Conservation (phyloP, 1,140 invertebrate species). For the Macrosteles quadrilineatus region DNA sequence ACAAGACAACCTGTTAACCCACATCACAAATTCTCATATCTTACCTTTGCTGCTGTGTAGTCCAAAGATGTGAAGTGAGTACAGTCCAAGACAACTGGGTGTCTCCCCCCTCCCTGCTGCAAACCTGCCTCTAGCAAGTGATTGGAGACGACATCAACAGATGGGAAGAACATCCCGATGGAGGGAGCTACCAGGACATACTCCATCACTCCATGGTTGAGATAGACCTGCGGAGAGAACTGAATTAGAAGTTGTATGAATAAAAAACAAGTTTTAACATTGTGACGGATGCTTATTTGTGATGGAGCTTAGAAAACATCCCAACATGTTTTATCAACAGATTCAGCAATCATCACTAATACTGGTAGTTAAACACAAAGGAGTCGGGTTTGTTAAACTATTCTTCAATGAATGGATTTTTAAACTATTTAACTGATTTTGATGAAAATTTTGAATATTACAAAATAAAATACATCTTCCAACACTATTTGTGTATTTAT, state of each 20-base stretch:
- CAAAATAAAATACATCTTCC: neutral
- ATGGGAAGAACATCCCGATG: conserved; percentile 65
- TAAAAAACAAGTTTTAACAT: neutral
- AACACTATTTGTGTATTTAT: neutral
- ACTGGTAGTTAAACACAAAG: neutral
- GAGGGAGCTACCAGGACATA: conserved; percentile 61
- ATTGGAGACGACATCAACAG: conserved; percentile 58
- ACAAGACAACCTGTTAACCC: neutral
- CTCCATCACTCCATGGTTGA: conserved; percentile 44
- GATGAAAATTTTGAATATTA: neutral
- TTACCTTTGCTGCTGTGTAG: neutral
- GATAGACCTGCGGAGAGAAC: neutral
- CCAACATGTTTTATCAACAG: neutral
- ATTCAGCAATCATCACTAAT: neutral
- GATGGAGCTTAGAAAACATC: neutral
- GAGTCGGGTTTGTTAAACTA: neutral
- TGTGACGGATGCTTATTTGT: neutral
- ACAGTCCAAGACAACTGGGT: conserved; percentile 61
- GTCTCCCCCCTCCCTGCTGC: conserved; percentile 20
- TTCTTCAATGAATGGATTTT: neutral
- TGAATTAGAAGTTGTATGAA: neutral
- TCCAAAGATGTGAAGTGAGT: conserved; percentile 53
- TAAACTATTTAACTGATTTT: neutral
- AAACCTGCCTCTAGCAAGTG: conserved; percentile 53
- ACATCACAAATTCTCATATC: neutral